Evolutionary conservation across 1,140 invertebrate species (phyloP).

Genomic region (Neotoxoptera formosana): DNA sequence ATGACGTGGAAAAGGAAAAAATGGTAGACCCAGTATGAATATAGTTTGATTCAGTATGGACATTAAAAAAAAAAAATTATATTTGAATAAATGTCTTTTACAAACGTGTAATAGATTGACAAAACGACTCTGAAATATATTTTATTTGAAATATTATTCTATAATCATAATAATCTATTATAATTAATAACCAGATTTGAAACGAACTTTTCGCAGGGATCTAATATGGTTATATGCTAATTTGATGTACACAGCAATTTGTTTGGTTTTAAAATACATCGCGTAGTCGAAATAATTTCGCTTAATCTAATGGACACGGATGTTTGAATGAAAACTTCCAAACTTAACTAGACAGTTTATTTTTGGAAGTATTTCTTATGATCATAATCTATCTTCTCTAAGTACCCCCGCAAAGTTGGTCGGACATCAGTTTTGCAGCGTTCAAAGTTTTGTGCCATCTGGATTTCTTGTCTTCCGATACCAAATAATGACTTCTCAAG

Average conservation of each 20-base stretch:
- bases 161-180: background rate
- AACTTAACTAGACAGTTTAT: constrained; percentile 49
- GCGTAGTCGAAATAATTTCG: background rate
- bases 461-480: constrained; percentile 32
- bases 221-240: background rate
- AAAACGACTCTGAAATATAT: background rate
- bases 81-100: background rate
- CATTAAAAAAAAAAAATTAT: background rate
- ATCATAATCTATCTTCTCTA: constrained; percentile 50
- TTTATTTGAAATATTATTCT: background rate
- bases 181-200: background rate
- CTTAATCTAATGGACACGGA: background rate
- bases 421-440: constrained; percentile 9
- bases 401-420: constrained; percentile 13
- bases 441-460: constrained; percentile 44
- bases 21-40: background rate
- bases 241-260: background rate
- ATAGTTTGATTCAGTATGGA: background rate
- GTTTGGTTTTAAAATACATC: background rate
- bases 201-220: background rate
- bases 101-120: background rate
- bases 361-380: constrained; percentile 42
- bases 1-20: background rate
- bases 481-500: constrained; percentile 35
- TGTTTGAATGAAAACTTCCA: constrained; percentile 29